Base-by-base conservation (phyloP, 2,888 invertebrate genomes). In the Teinopalpus imperialis region DNA sequence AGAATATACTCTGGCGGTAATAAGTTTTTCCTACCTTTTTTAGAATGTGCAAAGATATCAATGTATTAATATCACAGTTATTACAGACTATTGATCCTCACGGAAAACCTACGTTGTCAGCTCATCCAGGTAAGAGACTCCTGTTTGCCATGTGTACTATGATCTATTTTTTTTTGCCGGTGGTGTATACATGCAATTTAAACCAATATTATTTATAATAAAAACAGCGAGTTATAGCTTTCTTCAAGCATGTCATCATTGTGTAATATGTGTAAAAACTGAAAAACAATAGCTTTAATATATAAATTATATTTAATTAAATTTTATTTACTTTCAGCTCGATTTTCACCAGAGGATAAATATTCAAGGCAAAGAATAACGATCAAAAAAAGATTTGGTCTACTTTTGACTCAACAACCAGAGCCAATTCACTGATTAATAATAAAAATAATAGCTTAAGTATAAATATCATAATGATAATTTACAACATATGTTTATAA, bases 341-440 rank as follows among this genome's bases (percentile, higher is more conserved):
- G 97, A 31, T 98, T 98, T 77, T 97, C 98, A 1, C 98, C 98
- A 0, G 97, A 98, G 78, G 98, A 98, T 75, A 95, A 96, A 76
- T 97, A 94, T 78, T 98, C 97, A 1, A 91, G 94, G 53, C 94
- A 98, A 62, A 90, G 98, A 61, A 93, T 98, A 52, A 94, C 92
- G 5, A 93, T 97, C 51, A 98, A 98, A 87, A 94, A 95, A 72
- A 91, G 98, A 65, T 98, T 97, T 81, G 94, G 94, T 12, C 90
- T 98, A 9, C 90, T 98, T 12, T 90, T 95, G 4, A 97, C 96
- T 6, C 97, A 98, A 70, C 92, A 94, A 66, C 93, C 96, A 4
- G 90, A 92, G 65, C 93, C 93, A 26, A 85, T 92, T 34, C 93
- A 92, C 72, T 94, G 80, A 57, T 29, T 39, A n/a, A 35, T 23